Percentiles rank a stretch among this genome's conserved stretches.
Evolutionary conservation across 2,888 invertebrate species (phyloP).

Genomic region (Amiota minor): DNA sequence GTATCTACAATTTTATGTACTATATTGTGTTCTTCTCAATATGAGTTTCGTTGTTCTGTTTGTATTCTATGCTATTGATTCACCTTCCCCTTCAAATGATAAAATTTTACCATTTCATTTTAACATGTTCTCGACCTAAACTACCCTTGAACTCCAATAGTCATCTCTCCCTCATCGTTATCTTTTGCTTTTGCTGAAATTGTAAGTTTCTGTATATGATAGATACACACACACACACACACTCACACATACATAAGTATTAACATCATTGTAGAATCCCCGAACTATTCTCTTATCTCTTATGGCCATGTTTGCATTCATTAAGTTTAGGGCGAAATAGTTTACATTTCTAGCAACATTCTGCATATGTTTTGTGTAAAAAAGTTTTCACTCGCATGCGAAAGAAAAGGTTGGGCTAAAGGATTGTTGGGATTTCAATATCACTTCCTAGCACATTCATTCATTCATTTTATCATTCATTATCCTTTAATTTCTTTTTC

Average conservation of each 20-base stretch:
- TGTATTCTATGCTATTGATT: neutral
- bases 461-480: no score
- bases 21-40: neutral
- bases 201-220: neutral
- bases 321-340: slow-evolving; percentile 51
- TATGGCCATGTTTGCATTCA: slow-evolving; percentile 57
- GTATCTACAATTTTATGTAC: neutral
- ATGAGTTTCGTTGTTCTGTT: neutral
- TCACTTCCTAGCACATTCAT: no score
- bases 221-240: no score
- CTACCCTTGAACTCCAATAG: no score
- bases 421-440: slow-evolving; percentile 14
- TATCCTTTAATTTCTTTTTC: no score
- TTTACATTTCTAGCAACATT: slow-evolving; percentile 26
- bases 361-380: slow-evolving; percentile 1
- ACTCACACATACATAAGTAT: no score
- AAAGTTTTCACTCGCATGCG: neutral
- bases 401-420: slow-evolving; percentile 21
- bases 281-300: slow-evolving; percentile 54
- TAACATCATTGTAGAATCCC: neutral
- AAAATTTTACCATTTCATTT: neutral
- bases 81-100: neutral
- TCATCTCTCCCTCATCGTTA: slow-evolving; percentile 20
- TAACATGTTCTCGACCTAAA: no score
- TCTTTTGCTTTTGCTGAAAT: slow-evolving; percentile 34